These are phyloP conservation scores for Gonatopus flavifemur DNA, from an alignment of 1,140 invertebrate genomes.

Conservation along the genomic window DNA sequence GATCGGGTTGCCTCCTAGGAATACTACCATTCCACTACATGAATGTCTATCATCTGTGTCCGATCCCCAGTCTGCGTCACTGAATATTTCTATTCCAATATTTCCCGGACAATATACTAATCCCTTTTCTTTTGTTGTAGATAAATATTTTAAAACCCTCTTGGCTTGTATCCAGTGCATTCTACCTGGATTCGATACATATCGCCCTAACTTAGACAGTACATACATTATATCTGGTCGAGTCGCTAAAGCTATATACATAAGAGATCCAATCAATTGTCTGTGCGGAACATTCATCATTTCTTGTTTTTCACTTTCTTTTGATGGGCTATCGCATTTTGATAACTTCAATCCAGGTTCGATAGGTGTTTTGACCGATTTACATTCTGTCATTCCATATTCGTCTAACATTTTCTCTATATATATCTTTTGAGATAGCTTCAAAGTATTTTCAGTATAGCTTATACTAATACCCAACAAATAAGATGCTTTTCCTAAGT, in stretches of 20 bases:
- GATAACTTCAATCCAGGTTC: background rate
- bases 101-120: background rate
- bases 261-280: constrained; percentile 43
- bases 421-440: background rate
- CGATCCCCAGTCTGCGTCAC: background rate
- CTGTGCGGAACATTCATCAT: constrained; percentile 25
- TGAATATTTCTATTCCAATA: background rate
- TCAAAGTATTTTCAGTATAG: rapidly evolving
- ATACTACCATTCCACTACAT: background rate
- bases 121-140: background rate
- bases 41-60: constrained; percentile 1
- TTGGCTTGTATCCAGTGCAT: constrained; percentile 1
- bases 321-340: background rate
- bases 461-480: background rate
- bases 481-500: background rate
- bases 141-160: background rate
- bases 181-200: background rate
- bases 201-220: constrained; percentile 25
- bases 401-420: background rate
- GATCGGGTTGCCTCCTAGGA: background rate
- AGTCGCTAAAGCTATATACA: constrained; percentile 49
- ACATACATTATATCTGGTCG: constrained; percentile 54
- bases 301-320: background rate
- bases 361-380: background rate
- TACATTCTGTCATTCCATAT: background rate